Conservation (phyloP, 2,113 vertebrate species). For the Notarius lentiginosus region DNA sequence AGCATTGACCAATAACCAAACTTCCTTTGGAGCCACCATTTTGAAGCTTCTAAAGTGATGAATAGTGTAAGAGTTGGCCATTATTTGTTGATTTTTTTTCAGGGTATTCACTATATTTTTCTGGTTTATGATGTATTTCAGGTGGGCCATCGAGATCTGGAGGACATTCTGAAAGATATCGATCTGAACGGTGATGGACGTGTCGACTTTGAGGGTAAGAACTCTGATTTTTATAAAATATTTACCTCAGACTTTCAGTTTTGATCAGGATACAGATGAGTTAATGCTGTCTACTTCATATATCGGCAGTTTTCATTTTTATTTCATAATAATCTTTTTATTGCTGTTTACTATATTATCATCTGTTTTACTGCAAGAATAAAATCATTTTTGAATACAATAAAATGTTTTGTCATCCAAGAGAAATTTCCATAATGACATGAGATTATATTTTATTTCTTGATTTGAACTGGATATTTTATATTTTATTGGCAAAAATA, state of each 20-base stretch:
- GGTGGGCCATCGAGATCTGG: constrained; percentile 90
- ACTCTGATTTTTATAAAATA: background rate
- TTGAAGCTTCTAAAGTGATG: background rate
- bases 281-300: background rate
- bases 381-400: background rate
- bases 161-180: constrained; percentile 94
- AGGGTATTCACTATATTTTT: background rate
- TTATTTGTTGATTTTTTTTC: background rate
- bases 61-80: background rate
- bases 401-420: background rate
- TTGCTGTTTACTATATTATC: background rate
- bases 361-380: no score
- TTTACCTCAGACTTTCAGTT: background rate
- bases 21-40: background rate
- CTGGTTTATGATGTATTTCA: constrained; percentile 57
- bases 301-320: background rate
- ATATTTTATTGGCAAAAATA: background rate
- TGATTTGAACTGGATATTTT: no score
- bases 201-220: constrained; percentile 96
- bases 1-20: background rate
- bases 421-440: no score
- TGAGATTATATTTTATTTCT: no score
- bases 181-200: constrained; percentile 95
- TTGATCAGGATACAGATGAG: background rate
- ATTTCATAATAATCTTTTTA: background rate